These are phyloP conservation scores for Hydrolagus colliei DNA, from an alignment of 2,797 vertebrate species.

Conservation along the genomic window DNA sequence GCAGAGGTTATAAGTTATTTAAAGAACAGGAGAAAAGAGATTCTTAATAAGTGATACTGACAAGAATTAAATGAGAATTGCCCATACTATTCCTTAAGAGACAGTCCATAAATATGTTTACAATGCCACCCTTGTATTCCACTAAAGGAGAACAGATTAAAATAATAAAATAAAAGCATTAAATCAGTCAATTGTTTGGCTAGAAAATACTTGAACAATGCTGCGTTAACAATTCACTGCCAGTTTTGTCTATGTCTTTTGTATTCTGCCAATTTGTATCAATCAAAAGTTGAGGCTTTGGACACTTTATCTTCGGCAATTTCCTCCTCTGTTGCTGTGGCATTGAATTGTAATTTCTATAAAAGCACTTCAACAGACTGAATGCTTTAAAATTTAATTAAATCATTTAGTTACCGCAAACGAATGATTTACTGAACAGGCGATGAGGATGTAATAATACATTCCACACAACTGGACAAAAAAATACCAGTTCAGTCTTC, in stretches of 20 bases:
- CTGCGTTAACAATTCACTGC: conserved; percentile 13
- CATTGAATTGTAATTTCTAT: neutral
- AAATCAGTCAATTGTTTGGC: conserved; percentile 25
- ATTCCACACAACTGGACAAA: neutral
- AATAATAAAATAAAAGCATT: neutral
- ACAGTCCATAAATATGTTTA: conserved; percentile 22
- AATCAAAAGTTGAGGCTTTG: conserved; percentile 16
- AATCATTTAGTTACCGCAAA: neutral
- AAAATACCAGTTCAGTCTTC: neutral
- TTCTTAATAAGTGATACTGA: conserved; percentile 24
- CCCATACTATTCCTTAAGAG: conserved; percentile 1
- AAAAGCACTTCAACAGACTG: neutral
- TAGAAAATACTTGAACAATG: conserved; percentile 13
- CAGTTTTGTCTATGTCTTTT: neutral
- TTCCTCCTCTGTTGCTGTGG: neutral
- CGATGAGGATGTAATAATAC: too few relatives aligned
- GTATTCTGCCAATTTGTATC: neutral
- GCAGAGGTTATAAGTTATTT: conserved; percentile 27
- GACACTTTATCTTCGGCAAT: conserved; percentile 1
- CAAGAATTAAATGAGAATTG: conserved; percentile 23
- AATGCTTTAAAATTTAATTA: neutral
- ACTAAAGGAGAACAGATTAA: neutral
- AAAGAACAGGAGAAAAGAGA: conserved; percentile 1
- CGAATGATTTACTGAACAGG: too few relatives aligned
- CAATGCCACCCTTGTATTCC: conserved; percentile 20